Conservation (phyloP, 2,888 invertebrate species). For the Adelognathus sp. region DNA sequence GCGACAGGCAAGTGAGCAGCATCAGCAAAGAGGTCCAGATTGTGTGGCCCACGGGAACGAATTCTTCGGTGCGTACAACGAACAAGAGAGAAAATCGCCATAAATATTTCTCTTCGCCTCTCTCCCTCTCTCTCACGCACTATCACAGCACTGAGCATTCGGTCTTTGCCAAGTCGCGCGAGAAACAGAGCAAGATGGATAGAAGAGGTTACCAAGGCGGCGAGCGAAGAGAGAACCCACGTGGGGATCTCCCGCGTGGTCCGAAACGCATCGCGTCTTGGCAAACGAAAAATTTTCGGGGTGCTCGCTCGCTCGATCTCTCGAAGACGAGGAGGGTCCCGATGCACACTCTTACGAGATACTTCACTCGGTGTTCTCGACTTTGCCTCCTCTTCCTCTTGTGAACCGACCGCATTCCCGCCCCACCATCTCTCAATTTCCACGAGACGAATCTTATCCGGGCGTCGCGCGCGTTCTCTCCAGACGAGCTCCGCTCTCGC, state of each 20-base stretch:
- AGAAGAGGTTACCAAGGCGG: background rate
- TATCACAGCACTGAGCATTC: background rate
- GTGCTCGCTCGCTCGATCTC: conserved; percentile 11
- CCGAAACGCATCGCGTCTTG: conserved; percentile 64
- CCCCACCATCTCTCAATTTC: conserved; percentile 69
- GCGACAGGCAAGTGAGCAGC: conserved; percentile 5
- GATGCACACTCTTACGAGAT: conserved; percentile 28
- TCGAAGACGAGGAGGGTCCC: background rate
- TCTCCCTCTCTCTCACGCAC: background rate
- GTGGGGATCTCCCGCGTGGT: conserved; percentile 64
- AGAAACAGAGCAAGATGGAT: conserved; percentile 18
- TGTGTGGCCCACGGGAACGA: conserved; percentile 40
- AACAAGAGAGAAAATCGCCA: conserved; percentile 18
- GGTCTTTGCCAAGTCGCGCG: background rate
- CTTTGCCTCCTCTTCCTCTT: conserved; percentile 71
- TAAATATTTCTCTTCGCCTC: background rate
- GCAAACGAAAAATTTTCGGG: conserved; percentile 71
- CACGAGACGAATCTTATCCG: conserved; percentile 60
- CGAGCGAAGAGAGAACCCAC: conserved; percentile 63
- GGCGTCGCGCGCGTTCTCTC: conserved; percentile 44
- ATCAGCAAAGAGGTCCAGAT: conserved; percentile 42
- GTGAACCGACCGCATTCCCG: conserved; percentile 77
- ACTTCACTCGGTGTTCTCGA: conserved; percentile 50
- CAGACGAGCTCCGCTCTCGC: no score
- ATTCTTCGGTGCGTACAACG: conserved; percentile 31